These are phyloP conservation scores for Dipodomys stephensi DNA, from an alignment of 2,113 vertebrate genomes.

Conservation along the genomic window DNA sequence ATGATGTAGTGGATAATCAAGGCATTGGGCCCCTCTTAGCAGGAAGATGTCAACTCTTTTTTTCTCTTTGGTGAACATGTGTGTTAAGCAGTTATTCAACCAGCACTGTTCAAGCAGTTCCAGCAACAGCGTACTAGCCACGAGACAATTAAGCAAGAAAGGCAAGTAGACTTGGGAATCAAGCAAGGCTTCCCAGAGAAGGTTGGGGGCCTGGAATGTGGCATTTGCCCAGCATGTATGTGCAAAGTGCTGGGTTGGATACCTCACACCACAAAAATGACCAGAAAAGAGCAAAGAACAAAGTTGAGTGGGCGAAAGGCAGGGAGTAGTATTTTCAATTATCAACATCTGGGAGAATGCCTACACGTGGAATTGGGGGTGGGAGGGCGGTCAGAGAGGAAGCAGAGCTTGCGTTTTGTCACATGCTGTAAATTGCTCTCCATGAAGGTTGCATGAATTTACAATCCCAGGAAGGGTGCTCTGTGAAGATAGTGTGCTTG, in stretches of 20 bases:
- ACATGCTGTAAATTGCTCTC: background rate
- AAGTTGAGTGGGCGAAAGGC: background rate
- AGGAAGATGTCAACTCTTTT: background rate
- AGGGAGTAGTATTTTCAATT: background rate
- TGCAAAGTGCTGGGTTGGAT: background rate
- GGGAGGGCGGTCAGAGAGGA: constrained; percentile 6
- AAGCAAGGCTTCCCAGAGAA: constrained; percentile 16
- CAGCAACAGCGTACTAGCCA: background rate
- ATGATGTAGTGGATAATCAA: background rate
- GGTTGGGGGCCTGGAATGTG: background rate
- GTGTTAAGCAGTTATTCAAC: constrained; percentile 13
- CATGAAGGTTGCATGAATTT: background rate
- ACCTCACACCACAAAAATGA: background rate
- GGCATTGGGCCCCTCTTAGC: background rate
- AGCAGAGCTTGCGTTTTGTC: constrained; percentile 9
- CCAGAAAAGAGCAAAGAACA: background rate
- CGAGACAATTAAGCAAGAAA: background rate
- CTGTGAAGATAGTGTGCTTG: too few species aligned
- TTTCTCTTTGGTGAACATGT: background rate
- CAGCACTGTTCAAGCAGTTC: background rate
- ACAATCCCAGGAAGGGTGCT: background rate
- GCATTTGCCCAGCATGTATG: background rate
- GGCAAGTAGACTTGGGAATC: background rate
- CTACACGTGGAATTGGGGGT: constrained; percentile 4
- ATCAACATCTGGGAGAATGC: background rate